Conservation (phyloP, 2,888 invertebrate species). For the Blastobasis lacticolella region DNA sequence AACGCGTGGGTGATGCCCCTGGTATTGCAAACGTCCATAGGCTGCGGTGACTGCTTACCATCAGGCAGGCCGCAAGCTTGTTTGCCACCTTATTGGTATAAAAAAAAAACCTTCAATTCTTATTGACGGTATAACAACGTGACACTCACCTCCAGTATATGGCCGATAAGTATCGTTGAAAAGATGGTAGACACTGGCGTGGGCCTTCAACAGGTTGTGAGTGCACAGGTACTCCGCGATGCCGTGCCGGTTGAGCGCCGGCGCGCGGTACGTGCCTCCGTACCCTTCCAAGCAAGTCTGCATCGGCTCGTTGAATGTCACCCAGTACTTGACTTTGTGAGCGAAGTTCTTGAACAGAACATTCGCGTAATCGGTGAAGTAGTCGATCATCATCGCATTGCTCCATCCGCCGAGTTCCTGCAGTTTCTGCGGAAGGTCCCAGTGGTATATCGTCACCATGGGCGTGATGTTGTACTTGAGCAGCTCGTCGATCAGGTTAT, state of each 20-base stretch:
- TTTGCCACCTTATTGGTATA: too few relatives aligned
- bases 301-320: conserved; percentile 85
- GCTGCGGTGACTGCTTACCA: too few relatives aligned
- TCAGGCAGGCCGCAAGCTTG: too few relatives aligned
- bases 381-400: conserved; percentile 77
- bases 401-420: conserved; percentile 81
- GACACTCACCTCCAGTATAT: conserved; percentile 62
- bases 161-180: conserved; percentile 75
- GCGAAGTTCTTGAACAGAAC: conserved; percentile 76
- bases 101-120: too few relatives aligned
- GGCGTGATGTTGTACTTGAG: conserved; percentile 79
- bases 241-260: conserved; percentile 74
- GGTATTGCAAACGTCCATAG: too few relatives aligned
- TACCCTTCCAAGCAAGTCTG: conserved; percentile 71
- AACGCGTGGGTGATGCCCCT: too few relatives aligned
- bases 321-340: conserved; percentile 80
- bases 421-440: conserved; percentile 79
- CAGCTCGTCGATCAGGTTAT: conserved; percentile 81
- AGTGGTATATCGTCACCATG: conserved; percentile 81
- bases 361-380: conserved; percentile 78
- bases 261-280: conserved; percentile 75
- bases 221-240: conserved; percentile 79
- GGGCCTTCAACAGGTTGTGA: conserved; percentile 83
- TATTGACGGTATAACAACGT: too few relatives aligned
- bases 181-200: conserved; percentile 80